Evolutionary conservation across 2,888 invertebrate genomes (phyloP).

Genomic region (Scaptomyza polygonia): DNA sequence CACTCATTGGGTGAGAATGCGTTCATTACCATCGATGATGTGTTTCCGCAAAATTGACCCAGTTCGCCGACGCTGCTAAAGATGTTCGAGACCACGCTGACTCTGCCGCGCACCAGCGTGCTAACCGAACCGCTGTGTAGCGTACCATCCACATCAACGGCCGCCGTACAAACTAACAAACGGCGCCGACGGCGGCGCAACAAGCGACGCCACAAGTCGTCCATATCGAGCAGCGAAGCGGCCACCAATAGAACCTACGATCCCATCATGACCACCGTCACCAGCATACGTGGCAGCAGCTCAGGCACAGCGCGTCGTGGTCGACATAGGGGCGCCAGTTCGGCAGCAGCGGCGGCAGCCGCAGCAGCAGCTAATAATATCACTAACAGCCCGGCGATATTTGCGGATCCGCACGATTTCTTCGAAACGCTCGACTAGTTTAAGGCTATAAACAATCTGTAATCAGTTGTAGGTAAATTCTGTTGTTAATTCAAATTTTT

Average conservation of each 20-base stretch:
- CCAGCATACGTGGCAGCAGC: slow-evolving; percentile 39
- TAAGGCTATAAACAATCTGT: slow-evolving; percentile 45
- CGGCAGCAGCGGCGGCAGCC: slow-evolving; percentile 34
- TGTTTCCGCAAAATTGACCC: slow-evolving; percentile 86
- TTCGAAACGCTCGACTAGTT: slow-evolving; percentile 74
- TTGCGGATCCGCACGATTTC: slow-evolving; percentile 66
- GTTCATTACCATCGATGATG: slow-evolving; percentile 95
- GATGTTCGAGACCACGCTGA: slow-evolving; percentile 79
- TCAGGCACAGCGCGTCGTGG: slow-evolving; percentile 60
- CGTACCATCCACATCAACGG: slow-evolving; percentile 67
- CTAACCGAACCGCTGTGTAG: slow-evolving; percentile 69
- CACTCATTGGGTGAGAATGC: slow-evolving; percentile 96
- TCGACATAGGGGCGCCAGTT: slow-evolving; percentile 42
- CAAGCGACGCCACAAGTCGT: slow-evolving; percentile 64
- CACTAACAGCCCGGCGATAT: slow-evolving; percentile 56
- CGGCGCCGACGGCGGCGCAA: slow-evolving; percentile 67
- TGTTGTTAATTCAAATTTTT: slow-evolving; percentile 70
- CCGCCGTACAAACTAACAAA: slow-evolving; percentile 67
- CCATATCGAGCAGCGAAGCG: slow-evolving; percentile 59
- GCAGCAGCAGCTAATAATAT: slow-evolving; percentile 36
- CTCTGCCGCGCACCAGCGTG: slow-evolving; percentile 70
- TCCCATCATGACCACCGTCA: slow-evolving; percentile 65
- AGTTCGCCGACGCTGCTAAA: slow-evolving; percentile 80
- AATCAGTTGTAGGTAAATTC: slow-evolving; percentile 68
- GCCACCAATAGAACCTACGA: slow-evolving; percentile 59